Evolutionary conservation across 2,113 vertebrate genomes (phyloP), one percentile per base, ranked within the genome.

Genomic region (Muntiacus reevesi): DNA sequence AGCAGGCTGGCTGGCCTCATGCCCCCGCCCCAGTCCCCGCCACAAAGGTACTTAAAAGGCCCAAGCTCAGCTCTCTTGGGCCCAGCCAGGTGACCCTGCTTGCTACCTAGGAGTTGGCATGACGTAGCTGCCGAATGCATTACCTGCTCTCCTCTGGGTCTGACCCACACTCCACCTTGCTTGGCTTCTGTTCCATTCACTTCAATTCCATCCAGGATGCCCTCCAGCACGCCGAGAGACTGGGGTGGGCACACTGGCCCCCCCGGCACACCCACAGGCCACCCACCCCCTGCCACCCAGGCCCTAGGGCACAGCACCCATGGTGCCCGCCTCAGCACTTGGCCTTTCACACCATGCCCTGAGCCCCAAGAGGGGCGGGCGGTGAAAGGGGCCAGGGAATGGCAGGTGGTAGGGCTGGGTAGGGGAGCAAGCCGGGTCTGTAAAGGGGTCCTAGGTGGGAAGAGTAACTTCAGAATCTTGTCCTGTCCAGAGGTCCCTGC

Each of bases 181-280:
- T 99, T 99, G 99, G 99, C 99, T 99, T 99, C 99, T 99, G 99
- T 99, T 99, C 99, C 99, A 99, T 99, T 99, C 99, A 99, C 99
- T 99, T 99, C 98, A 99, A 98, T 99, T 99, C 99, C 99, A 99
- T 99, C 98, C 99, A 99, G 98, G 98, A 99, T 98, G 98, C 98
- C 98, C 98, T 98, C 98, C 98, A 98, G 98, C 98, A 98, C 98
- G 97, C 98, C 98, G 98, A 98, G 98, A 98, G 98, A 98, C 98
- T 98, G 97, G 98, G 98, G 98, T 97, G 98, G 98, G 99, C 98
- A 98, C 98, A 62, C 96, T 62, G 97, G 76, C 97, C 98, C 93
- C 97, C 98, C 97, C 97, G 71, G 36, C 86, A 94, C 95, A 2
- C 91, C 97, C 98, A 97, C 97, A 84, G 96, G 94, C 96, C 89